Percentiles rank a stretch among this genome's conserved stretches.
Evolutionary conservation across 2,888 invertebrate genomes (phyloP).

Genomic region (Orthonevra nobilis): DNA sequence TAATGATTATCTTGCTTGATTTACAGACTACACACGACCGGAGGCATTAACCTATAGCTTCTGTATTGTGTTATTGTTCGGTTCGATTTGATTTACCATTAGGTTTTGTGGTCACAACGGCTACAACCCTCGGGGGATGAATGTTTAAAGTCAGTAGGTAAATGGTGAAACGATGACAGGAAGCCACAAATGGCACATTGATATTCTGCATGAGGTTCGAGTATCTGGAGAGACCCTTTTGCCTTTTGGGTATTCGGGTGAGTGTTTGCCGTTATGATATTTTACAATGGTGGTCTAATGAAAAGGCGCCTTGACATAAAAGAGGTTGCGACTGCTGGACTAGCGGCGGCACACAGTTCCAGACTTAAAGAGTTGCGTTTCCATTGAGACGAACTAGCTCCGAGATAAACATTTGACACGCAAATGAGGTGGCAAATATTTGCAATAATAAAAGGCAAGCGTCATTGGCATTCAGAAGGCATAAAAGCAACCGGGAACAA

Average conservation of each 20-base stretch:
- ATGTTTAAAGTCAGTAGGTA: conserved; percentile 19
- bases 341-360: conserved; percentile 15
- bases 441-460: not conserved
- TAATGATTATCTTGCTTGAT: conserved; percentile 59
- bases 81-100: conserved; percentile 60
- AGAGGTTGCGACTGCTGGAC: not conserved
- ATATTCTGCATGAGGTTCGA: conserved; percentile 30
- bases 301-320: conserved; percentile 39
- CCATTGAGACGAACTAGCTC: conserved; percentile 66
- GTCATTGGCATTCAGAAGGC: conserved; percentile 12
- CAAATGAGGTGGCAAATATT: conserved; percentile 56
- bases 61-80: conserved; percentile 29
- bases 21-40: conserved; percentile 25
- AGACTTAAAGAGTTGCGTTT: conserved; percentile 58
- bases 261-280: conserved; percentile 10
- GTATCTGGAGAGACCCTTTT: conserved; percentile 14
- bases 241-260: conserved; percentile 40
- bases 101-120: conserved; percentile 67
- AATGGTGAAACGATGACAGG: conserved; percentile 57
- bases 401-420: conserved; percentile 44
- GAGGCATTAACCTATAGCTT: conserved; percentile 52
- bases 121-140: conserved; percentile 16
- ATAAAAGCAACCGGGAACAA: conserved; percentile 36
- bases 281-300: conserved; percentile 58
- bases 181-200: conserved; percentile 47